Percentiles rank a stretch among this genome's conserved stretches.
Evolutionary conservation across 2,113 vertebrate genomes (phyloP).

Genomic region (Strigops habroptila): DNA sequence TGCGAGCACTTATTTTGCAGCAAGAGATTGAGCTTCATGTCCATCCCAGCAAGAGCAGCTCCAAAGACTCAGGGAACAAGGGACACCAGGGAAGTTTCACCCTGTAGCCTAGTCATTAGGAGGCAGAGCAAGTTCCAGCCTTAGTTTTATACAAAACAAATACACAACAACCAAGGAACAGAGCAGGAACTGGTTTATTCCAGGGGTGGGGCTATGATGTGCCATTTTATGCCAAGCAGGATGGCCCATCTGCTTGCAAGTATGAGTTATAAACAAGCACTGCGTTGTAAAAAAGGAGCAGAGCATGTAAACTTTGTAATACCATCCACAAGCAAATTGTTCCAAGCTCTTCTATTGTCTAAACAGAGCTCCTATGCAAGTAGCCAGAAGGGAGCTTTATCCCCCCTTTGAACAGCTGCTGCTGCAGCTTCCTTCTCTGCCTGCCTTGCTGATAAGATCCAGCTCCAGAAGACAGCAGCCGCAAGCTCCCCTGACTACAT

Average conservation of each 20-base stretch:
- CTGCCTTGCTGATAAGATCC: not conserved
- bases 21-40: not conserved
- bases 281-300: not conserved
- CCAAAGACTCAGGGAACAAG: not conserved
- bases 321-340: not conserved
- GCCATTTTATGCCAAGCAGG: not conserved
- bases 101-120: not conserved
- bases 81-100: not conserved
- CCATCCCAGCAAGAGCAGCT: not conserved
- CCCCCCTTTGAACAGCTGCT: not conserved
- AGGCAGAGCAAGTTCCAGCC: not conserved
- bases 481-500: not conserved
- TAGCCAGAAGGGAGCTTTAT: not conserved
- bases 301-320: not conserved
- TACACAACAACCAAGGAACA: not conserved
- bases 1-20: not conserved
- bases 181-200: not conserved
- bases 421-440: not conserved
- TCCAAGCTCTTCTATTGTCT: not conserved
- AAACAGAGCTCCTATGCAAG: not conserved
- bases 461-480: not conserved
- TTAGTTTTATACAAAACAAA: not conserved
- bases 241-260: not conserved
- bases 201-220: not conserved
- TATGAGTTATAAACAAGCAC: not conserved